phyloP scores from a whole-genome alignment of 2,888 invertebrate genomes.

The Orthosia gothica region DNA sequence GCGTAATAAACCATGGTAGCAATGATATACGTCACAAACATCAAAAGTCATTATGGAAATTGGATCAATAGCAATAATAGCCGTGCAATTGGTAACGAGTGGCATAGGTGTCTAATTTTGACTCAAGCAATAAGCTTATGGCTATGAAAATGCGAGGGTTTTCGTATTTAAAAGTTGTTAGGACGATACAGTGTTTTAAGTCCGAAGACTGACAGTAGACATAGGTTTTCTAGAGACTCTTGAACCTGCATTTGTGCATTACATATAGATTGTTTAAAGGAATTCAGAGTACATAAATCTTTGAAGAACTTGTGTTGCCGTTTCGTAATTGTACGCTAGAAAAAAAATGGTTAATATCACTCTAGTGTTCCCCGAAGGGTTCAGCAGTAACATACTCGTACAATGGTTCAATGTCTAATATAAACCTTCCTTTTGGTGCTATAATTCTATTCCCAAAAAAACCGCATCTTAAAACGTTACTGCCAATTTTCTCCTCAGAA shows the following conservation, averaged over 20 bases:
- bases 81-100: slow-evolving; percentile 48
- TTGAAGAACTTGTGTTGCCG: not conserved
- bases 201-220: too few relatives aligned
- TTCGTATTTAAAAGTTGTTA: not conserved
- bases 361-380: too few relatives aligned
- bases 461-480: not conserved
- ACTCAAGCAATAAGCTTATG: slow-evolving; percentile 17
- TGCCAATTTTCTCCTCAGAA: slow-evolving; percentile 7
- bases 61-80: slow-evolving; percentile 57
- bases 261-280: too few relatives aligned
- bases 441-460: not conserved
- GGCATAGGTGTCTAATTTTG: slow-evolving; percentile 25
- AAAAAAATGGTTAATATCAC: too few relatives aligned
- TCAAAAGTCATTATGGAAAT: slow-evolving; percentile 65
- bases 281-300: not conserved
- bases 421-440: not conserved
- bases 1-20: slow-evolving; percentile 30
- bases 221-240: too few relatives aligned
- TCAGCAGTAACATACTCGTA: too few relatives aligned
- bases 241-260: too few relatives aligned
- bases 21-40: slow-evolving; percentile 41
- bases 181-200: not conserved
- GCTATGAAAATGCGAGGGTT: slow-evolving; percentile 2
- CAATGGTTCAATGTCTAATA: too few relatives aligned
- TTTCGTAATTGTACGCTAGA: too few relatives aligned